Evolutionary conservation across 2,797 vertebrate species (phyloP).

Genomic region (Sebastiscus albofasciatus): DNA sequence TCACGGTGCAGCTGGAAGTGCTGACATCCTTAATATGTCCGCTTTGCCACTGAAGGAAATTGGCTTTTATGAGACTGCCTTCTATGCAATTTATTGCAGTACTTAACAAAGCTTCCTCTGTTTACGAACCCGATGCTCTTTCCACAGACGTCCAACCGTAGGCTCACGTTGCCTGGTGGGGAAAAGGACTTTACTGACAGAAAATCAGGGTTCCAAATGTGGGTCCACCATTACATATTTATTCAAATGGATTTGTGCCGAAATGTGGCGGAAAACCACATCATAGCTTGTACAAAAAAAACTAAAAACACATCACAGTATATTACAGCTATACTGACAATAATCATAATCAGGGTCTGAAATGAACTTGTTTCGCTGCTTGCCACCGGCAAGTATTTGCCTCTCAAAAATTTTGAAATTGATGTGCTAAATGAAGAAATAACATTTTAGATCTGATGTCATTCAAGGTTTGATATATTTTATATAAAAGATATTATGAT

Average conservation of each 20-base stretch:
- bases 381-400: too few species aligned
- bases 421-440: too few species aligned
- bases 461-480: too few species aligned
- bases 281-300: background rate
- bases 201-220: background rate
- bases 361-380: too few species aligned
- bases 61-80: constrained; percentile 78
- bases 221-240: background rate
- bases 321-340: background rate
- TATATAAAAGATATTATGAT: too few species aligned
- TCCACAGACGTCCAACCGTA: constrained; percentile 55
- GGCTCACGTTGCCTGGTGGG: constrained; percentile 29
- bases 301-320: background rate
- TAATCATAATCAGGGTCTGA: too few species aligned
- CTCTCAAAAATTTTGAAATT: too few species aligned
- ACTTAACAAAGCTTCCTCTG: constrained; percentile 78
- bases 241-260: background rate
- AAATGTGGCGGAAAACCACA: background rate
- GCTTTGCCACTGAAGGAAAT: constrained; percentile 70
- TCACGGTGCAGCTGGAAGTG: constrained; percentile 62
- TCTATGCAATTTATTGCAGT: constrained; percentile 71
- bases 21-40: constrained; percentile 71
- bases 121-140: constrained; percentile 62
- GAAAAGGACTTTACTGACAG: constrained; percentile 19
- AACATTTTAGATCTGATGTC: too few species aligned